Evolutionary conservation across 1,140 invertebrate species (phyloP).

Genomic region (Bombyx mandarina): DNA sequence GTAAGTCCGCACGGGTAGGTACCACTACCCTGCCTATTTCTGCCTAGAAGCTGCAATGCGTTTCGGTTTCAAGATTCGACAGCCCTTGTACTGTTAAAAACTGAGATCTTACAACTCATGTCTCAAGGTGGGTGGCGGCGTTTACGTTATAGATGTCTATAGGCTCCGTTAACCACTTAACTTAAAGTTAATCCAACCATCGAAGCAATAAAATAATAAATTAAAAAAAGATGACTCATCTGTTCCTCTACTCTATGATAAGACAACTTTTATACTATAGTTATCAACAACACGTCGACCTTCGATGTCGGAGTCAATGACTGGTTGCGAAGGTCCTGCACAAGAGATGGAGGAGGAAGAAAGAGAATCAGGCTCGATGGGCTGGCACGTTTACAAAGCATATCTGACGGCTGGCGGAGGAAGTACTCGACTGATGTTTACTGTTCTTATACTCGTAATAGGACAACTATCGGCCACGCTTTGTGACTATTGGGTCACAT

Average conservation of each 20-base stretch:
- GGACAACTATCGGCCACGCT: conserved; percentile 65
- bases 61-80: too few species aligned
- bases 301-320: conserved; percentile 45
- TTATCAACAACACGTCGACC: conserved; percentile 51
- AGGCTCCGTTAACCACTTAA: too few species aligned
- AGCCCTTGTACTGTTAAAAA: too few species aligned
- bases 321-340: conserved; percentile 42
- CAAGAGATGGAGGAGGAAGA: conserved; percentile 67
- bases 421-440: conserved; percentile 41
- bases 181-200: too few species aligned
- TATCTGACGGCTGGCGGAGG: conserved; percentile 61
- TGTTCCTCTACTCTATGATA: neutral
- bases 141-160: too few species aligned
- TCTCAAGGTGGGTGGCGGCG: too few species aligned
- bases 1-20: too few species aligned
- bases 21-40: too few species aligned
- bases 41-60: too few species aligned
- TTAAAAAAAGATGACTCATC: neutral
- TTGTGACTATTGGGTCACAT: conserved; percentile 70
- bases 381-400: conserved; percentile 57
- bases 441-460: conserved; percentile 57
- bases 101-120: too few species aligned
- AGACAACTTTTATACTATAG: conserved; percentile 15
- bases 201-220: neutral
- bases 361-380: conserved; percentile 68